Base-by-base conservation (phyloP, 1,140 invertebrate genomes). In the Bilobella aurantiaca region DNA sequence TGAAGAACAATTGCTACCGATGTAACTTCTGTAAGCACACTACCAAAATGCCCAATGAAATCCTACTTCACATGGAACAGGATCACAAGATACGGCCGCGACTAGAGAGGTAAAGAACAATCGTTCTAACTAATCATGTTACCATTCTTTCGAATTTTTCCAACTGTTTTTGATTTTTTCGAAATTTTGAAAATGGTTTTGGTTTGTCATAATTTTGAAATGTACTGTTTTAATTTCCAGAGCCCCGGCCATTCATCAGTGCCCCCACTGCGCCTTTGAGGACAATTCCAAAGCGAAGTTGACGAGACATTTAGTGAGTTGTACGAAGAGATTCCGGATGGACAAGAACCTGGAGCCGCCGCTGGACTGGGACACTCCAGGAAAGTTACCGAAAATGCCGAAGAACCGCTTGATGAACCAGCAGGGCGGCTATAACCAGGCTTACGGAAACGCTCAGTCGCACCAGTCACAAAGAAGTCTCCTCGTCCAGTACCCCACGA, bases 261-360 rank as follows among this genome's bases (percentile, higher is more conserved):
- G 93, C 77, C 86, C 90, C 0, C 90, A 93, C 74, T 97, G 94
- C 81, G 87, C 90, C 0, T 96, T 94, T 75, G 93, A 96, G 76
- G 91, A 94, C 73, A 93, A 93, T 75, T 88, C 90, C 63, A 96
- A 95, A 77, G 88, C 89, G n/a, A 94, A 95, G 79, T 78, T 96
- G 59, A 90, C 87, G 0, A 81, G 91, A 21, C 94, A 96, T 80
- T 82, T 89, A 66, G 81, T 88, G n/a, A 86, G 90, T 2, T 97
- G 94, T 79, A 82, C 85, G 21, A 93, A 93, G 77, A 91, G 92
- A 76, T 96, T 94, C 77, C 86, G 90, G 76, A 86, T 89, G 0
- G 90, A 93, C 63, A 79, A 85, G 30, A 94, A 94, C 74, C 78
- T 93, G 67, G 85, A 88, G 68, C 91, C 92, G 3, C 84, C 89